phyloP scores from a whole-genome alignment of 2,888 invertebrate species.

The Hydroisotoma schaefferi region DNA sequence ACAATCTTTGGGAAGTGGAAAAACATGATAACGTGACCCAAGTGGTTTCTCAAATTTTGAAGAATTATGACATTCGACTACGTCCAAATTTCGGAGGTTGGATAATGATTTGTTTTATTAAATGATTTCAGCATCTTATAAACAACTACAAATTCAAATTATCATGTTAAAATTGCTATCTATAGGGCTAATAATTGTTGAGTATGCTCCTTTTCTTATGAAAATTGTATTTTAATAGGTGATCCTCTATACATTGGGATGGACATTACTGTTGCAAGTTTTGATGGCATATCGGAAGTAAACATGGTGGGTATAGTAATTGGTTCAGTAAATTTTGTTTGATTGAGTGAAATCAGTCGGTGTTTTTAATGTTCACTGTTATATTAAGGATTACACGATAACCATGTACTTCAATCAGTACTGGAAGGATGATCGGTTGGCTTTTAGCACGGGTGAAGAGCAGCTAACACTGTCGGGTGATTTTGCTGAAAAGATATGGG shows the following conservation, averaged over 20 bases:
- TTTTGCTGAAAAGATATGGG: constrained; percentile 60
- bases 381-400: constrained; percentile 60
- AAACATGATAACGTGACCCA: constrained; percentile 51
- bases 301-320: constrained; percentile 56
- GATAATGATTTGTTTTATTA: constrained; percentile 6
- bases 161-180: not conserved
- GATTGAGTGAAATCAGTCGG: not conserved
- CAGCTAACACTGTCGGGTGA: constrained; percentile 59
- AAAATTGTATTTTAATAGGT: constrained; percentile 51
- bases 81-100: constrained; percentile 56
- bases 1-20: constrained; percentile 35
- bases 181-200: not conserved
- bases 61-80: constrained; percentile 55
- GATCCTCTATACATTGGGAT: constrained; percentile 58
- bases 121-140: not conserved
- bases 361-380: too few relatives aligned
- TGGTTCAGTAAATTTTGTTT: not conserved
- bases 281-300: constrained; percentile 61
- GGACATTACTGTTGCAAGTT: constrained; percentile 59
- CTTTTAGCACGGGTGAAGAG: constrained; percentile 53
- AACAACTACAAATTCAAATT: not conserved
- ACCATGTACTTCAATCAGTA: constrained; percentile 62
- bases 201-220: not conserved
- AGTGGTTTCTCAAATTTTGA: constrained; percentile 52
- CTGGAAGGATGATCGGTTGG: constrained; percentile 59